Base-by-base conservation (phyloP, 2,113 vertebrate genomes). In the Tinamus guttatus region DNA sequence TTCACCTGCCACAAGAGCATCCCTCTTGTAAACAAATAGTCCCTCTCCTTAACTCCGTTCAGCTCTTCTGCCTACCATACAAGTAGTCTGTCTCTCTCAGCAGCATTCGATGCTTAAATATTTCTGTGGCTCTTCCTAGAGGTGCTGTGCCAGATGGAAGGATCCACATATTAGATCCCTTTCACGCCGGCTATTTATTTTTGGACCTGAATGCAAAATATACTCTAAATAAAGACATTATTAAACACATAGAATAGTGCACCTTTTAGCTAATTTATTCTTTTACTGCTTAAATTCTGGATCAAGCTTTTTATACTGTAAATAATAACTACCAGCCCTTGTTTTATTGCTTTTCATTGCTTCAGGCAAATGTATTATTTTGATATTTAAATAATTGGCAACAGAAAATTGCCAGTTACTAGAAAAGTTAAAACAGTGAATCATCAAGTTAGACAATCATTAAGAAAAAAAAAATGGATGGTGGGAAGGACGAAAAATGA, bases 381-480 rank as follows among this genome's bases (percentile, higher is more conserved):
- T 73, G 40, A 62, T 94, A 93, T 89, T 91, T 87, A 91, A 96
- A 85, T 95, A 93, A 93, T 47, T 95, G 85, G 81, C 82, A 82
- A 27, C 45, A 85, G 38, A 92, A 91, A 71, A 71, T 81, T 95
- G 59, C 68, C 82, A 88, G 64, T 94, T 93, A 90, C 76, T 88
- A 86, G 68, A 71, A 88, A 63, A 92, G 74, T 81, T 93, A 70
- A 43, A 88, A 34, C 49, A 3, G 0, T 92, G 89, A 89, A 71
- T 95, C 81, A 80, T 82, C 27, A 43, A 84, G 38, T 74, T 56
- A 85, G 78, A 81, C 77, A 77, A 71, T 83, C 7, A 4, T 45
- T 43, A 43, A 41, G 45, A 47, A 52, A 56, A 36, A 34, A 27
- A 47, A 63, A 36, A 40, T 9, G 7, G 13, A 7, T 49, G 49